Evolutionary conservation across 2,797 vertebrate species (phyloP), one percentile per base, ranked within the genome.

Genomic region (Taeniopygia guttata): DNA sequence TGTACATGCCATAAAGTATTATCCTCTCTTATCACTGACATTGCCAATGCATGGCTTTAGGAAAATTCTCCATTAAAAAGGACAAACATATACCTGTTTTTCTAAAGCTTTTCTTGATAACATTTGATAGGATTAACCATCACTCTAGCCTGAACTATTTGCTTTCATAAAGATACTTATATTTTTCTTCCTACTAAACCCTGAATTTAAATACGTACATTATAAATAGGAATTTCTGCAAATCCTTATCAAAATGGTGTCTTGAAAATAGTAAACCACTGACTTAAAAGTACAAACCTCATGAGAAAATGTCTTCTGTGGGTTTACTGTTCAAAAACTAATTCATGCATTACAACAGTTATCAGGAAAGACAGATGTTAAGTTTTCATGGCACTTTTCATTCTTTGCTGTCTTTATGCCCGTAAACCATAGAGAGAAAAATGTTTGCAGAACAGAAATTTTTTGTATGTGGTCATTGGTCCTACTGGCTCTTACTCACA

Each of bases 221-320:
- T 92, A 91, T 23, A 55, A 58, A 91, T 96, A 78, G n/a, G 93
- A 97, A 96, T 97, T 93, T 94, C 91, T 96, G 83, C 56, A 96
- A 97, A 95, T 96, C 62, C 38, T 62, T 70, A 49, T 86, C 46
- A 14, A 70, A 68, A 9, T 67, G 34, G 60, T 92, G 49, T 86
- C 92, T 94, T 88, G 42, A 88, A 97, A 89, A 82, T 73, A 75
- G 52, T 72, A 73, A 88, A 85, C 23, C 48, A 96, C 93, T 79
- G 9, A 75, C 43, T 69, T 75, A 29, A 55, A 89, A 40, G 23
- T 62, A 59, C 43, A 93, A 84, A 66, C 21, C 1, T 36, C 16
- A 76, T 55, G 34, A 84, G n/a, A 76, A 82, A 78, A 51, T 15
- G 2, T 60, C 90, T 88, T 91, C 21, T 19, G 13, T 68, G 51